Percentiles rank a stretch among this genome's conserved stretches.
These are phyloP conservation scores for Odobenus rosmarus DNA, from an alignment of 2,113 vertebrate genomes.

Conservation along the genomic window DNA sequence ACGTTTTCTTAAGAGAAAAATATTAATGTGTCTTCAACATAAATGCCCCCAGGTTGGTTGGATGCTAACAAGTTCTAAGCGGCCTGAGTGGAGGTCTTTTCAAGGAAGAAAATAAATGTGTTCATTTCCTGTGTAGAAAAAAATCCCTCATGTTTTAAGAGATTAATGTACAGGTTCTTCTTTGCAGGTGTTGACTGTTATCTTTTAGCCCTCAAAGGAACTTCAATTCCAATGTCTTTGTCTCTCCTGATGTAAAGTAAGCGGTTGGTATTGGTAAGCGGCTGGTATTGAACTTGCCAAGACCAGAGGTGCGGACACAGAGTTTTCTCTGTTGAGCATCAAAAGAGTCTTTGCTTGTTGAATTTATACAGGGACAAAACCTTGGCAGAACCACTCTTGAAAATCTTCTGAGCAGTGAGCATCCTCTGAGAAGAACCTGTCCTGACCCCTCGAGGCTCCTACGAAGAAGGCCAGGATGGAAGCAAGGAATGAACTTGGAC, in stretches of 20 bases:
- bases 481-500: not conserved
- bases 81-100: not conserved
- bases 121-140: not conserved
- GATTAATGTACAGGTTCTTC: not conserved
- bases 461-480: not conserved
- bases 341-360: not conserved
- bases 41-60: not conserved
- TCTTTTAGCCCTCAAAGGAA: not conserved
- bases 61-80: not conserved
- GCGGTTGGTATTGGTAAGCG: not conserved
- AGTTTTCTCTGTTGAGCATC: not conserved
- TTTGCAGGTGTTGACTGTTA: not conserved
- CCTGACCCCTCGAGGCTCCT: not conserved
- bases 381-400: not conserved
- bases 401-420: not conserved
- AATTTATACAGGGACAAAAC: not conserved
- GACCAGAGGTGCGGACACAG: not conserved
- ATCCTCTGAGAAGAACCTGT: not conserved
- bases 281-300: not conserved
- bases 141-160: not conserved
- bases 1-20: conserved; percentile 3
- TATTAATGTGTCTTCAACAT: not conserved
- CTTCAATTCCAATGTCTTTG: not conserved
- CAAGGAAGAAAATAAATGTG: not conserved
- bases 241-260: not conserved